Evolutionary conservation across 2,113 vertebrate species (phyloP).

Genomic region (Aegotheles bennettii): DNA sequence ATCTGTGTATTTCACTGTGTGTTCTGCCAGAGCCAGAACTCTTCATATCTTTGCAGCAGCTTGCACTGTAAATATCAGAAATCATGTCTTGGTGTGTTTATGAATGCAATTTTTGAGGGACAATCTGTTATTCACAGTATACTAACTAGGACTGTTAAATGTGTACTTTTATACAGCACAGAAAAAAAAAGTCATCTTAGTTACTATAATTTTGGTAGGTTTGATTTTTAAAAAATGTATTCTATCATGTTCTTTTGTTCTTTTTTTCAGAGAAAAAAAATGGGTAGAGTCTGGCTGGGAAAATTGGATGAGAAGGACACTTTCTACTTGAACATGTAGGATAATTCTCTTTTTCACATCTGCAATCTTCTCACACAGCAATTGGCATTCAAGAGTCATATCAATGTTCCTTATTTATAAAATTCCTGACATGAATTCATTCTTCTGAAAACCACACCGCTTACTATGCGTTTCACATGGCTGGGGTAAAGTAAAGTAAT

Average conservation of each 20-base stretch:
- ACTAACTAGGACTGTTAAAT: background rate
- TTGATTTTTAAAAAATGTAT: background rate
- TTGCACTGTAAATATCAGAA: background rate
- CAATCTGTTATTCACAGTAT: background rate
- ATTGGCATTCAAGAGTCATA: background rate
- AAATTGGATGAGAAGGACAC: background rate
- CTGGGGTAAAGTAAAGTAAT: background rate
- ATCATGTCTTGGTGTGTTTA: background rate
- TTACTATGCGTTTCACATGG: background rate
- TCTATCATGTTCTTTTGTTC: background rate
- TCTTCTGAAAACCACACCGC: background rate
- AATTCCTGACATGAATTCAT: background rate
- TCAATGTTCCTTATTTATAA: background rate
- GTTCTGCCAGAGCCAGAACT: background rate
- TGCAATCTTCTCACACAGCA: background rate
- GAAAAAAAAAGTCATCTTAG: background rate
- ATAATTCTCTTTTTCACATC: background rate
- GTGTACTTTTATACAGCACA: background rate
- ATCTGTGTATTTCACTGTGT: background rate
- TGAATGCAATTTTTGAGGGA: background rate
- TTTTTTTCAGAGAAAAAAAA: background rate
- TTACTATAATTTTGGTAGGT: background rate
- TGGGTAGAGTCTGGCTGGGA: accelerated
- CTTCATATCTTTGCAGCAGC: background rate
- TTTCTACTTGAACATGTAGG: background rate